phyloP scores from a whole-genome alignment of 1,140 invertebrate genomes.

The Colletes gigas region DNA sequence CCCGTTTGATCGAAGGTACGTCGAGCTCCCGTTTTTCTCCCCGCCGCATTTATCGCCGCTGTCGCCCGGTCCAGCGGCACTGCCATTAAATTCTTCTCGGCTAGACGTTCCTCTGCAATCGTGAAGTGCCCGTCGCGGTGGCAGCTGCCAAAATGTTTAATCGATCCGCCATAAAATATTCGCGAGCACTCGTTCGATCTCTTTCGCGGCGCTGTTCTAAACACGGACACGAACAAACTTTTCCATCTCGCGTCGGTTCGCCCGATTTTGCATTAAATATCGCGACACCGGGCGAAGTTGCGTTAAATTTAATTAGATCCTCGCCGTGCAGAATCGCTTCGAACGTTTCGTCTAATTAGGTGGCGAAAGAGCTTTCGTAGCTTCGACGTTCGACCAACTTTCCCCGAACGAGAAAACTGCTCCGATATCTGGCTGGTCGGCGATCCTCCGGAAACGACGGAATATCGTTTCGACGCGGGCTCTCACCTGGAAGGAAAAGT shows the following conservation, averaged over 20 bases:
- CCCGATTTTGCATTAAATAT: neutral
- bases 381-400: slow-evolving; percentile 49
- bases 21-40: slow-evolving; percentile 35
- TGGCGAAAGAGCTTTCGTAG: slow-evolving; percentile 33
- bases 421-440: slow-evolving; percentile 49
- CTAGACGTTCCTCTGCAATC: neutral
- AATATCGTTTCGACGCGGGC: slow-evolving; percentile 39
- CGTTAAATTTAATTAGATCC: slow-evolving; percentile 51
- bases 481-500: slow-evolving; percentile 10
- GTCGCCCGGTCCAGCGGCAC: neutral
- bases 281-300: neutral
- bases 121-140: neutral
- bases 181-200: no score
- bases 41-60: slow-evolving; percentile 29
- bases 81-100: slow-evolving; percentile 47
- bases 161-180: slow-evolving; percentile 17
- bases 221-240: neutral
- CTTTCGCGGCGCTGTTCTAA: neutral
- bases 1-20: slow-evolving; percentile 50
- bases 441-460: neutral
- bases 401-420: slow-evolving; percentile 9
- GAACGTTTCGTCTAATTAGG: slow-evolving; percentile 51
- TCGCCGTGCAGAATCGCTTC: neutral
- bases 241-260: neutral
- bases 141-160: slow-evolving; percentile 52